phyloP scores from a whole-genome alignment of 35 echinoderm and acorn worm genomes.

The Diadema setosum region DNA sequence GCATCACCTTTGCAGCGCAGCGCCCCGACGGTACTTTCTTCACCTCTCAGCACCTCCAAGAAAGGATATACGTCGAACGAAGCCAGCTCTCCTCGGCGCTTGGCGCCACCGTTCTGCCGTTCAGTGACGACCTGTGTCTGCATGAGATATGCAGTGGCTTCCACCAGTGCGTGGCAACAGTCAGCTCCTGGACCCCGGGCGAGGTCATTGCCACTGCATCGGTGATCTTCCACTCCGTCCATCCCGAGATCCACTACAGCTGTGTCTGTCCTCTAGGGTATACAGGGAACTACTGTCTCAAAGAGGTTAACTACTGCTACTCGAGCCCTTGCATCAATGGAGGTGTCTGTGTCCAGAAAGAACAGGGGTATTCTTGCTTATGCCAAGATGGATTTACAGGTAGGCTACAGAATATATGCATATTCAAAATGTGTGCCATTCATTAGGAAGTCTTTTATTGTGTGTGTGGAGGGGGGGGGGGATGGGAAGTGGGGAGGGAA shows the following conservation, averaged over 20 bases:
- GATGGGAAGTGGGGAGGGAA: too few relatives aligned
- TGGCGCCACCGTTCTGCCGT: conserved; percentile 64
- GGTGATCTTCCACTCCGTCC: conserved; percentile 84
- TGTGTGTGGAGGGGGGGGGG: too few relatives aligned
- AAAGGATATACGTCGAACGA: conserved; percentile 70
- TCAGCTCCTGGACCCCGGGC: conserved; percentile 54
- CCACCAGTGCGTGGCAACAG: conserved; percentile 49
- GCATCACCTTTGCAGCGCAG: conserved; percentile 81
- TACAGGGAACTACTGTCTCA: conserved; percentile 85
- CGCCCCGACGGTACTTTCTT: conserved; percentile 56
- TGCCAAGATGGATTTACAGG: conserved; percentile 77
- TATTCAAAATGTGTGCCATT: too few relatives aligned
- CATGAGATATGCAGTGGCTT: conserved; percentile 70
- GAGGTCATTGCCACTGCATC: conserved; percentile 61
- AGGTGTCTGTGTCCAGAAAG: conserved; percentile 71
- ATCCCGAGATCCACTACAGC: conserved; percentile 72
- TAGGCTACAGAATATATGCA: too few relatives aligned
- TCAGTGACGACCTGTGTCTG: conserved; percentile 87
- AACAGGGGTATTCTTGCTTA: conserved; percentile 74
- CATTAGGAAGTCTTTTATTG: too few relatives aligned
- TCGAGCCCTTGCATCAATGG: conserved; percentile 77
- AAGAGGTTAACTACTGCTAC: conserved; percentile 96
- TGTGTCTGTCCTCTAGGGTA: conserved; percentile 89
- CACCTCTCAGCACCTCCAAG: conserved; percentile 76
- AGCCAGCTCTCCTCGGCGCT: conserved; percentile 36